Base-by-base conservation (phyloP, 2,888 invertebrate species). In the Brachyopa scutellaris region DNA sequence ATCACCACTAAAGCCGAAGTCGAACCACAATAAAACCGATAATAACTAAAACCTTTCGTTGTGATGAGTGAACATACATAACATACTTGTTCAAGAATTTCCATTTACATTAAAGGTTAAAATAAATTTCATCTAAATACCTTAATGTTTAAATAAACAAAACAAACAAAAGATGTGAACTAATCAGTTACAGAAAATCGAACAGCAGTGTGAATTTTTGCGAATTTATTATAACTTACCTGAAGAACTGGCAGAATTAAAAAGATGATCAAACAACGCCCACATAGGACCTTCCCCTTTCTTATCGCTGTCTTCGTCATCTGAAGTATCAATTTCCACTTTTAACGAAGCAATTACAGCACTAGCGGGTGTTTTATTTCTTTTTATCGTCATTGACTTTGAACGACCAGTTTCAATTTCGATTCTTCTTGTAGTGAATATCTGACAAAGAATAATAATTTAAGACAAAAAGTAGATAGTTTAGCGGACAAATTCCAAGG, bases 211-310 rank as follows among this genome's bases (percentile, higher is more conserved):
- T 9, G n/a, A 0, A 9, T 21, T 17, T 36, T 40, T 40, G 3
- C n/a, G 21, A 42, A 21, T 42, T 40, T 40, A n/a, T n/a, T n/a
- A n/a, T n/a, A 15, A 23, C 11, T 61, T 87, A 90, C 91, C 91
- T 84, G 92, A 90, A 82, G 91, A 91, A 77, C 92, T 93, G 0
- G 93, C 92, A 4, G 93, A 92, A 64, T 92, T 93, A 85, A 94
- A 94, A 15, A 99, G 93, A 45, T 95, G 93, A 88, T 97, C 97
- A 86, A 97, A 96, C 0, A 99, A 91, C 84, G 96, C 95, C 98
- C 98, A 98, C 87, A 96, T 95, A 0, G 97, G 97, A 69, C 96
- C 95, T 86, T 96, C 93, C 0, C 92, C 91, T 40, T 92, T 91
- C 47, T 92, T 92, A 29, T 89, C 91, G 0, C 90, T 91, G 45